Conservation (phyloP, 2,113 vertebrate species). For the Chaenocephalus aceratus region DNA sequence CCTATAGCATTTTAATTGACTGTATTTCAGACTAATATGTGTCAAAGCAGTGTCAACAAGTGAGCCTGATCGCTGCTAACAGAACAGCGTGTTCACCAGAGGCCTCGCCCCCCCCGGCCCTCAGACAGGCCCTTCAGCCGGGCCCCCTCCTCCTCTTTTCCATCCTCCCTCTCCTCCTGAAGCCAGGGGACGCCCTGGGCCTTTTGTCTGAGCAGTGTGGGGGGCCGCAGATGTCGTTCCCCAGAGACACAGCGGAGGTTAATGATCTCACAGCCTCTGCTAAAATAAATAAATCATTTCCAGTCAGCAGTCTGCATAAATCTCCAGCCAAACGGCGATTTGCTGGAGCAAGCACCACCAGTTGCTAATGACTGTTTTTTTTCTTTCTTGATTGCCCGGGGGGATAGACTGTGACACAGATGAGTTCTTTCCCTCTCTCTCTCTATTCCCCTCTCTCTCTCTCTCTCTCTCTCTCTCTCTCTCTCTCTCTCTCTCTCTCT, state of each 20-base stretch:
- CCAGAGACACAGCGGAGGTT: conserved; percentile 81
- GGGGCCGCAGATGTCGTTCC: conserved; percentile 81
- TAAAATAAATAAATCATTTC: conserved; percentile 81
- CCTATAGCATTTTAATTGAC: neutral
- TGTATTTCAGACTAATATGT: neutral
- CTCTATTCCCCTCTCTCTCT: conserved; percentile 6
- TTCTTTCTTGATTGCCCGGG: conserved; percentile 74
- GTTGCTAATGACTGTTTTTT: conserved; percentile 83
- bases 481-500: neutral
- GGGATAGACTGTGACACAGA: conserved; percentile 71
- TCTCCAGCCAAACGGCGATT: conserved; percentile 82
- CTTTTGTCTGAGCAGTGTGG: conserved; percentile 79
- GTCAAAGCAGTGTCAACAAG: conserved; percentile 65
- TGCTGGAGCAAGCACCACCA: conserved; percentile 82
- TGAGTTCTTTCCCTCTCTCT: conserved; percentile 74
- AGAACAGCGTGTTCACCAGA: conserved; percentile 36
- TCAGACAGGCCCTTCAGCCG: conserved; percentile 36
- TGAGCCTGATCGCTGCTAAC: conserved; percentile 62
- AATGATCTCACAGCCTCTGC: conserved; percentile 84
- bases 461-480: neutral
- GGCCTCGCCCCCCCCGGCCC: conserved; percentile 41
- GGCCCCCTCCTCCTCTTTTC: conserved; percentile 32
- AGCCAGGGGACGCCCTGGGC: conserved; percentile 66
- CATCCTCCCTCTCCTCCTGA: conserved; percentile 38
- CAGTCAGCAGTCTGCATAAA: conserved; percentile 83